These are phyloP conservation scores for Hyphantria cunea DNA, from an alignment of 1,140 invertebrate genomes.

Conservation along the genomic window DNA sequence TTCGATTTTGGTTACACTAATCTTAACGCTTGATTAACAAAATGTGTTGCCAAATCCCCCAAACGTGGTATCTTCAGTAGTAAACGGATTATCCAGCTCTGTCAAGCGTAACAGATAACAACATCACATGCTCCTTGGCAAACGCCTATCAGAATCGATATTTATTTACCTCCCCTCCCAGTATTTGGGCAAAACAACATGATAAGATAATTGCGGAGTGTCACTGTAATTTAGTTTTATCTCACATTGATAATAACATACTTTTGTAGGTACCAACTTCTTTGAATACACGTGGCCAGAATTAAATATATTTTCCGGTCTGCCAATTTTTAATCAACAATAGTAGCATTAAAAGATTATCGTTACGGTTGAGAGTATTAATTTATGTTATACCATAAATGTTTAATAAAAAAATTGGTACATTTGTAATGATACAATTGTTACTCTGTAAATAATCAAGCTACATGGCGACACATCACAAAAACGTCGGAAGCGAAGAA, in stretches of 20 bases:
- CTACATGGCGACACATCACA: too few species aligned
- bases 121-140: conserved; percentile 42
- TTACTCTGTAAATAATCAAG: too few species aligned
- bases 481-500: too few species aligned
- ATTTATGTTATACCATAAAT: not conserved
- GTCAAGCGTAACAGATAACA: conserved; percentile 59
- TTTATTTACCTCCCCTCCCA: conserved; percentile 34
- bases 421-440: too few species aligned
- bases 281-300: not conserved
- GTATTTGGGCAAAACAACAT: conserved; percentile 30
- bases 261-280: not conserved
- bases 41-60: conserved; percentile 55
- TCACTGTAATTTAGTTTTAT: conserved; percentile 18
- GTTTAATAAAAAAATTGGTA: too few species aligned
- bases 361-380: not conserved
- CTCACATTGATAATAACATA: conserved; percentile 10
- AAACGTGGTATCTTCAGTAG: conserved; percentile 54
- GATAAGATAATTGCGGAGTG: conserved; percentile 32
- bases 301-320: too few species aligned
- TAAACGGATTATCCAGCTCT: conserved; percentile 54
- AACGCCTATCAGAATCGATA: conserved; percentile 32
- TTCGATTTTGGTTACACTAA: conserved; percentile 44
- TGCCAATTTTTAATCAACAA: too few species aligned
- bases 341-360: not conserved
- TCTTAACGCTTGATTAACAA: conserved; percentile 54